Base-by-base conservation (phyloP, 2,888 invertebrate genomes). In the Drosophila sordidula region DNA sequence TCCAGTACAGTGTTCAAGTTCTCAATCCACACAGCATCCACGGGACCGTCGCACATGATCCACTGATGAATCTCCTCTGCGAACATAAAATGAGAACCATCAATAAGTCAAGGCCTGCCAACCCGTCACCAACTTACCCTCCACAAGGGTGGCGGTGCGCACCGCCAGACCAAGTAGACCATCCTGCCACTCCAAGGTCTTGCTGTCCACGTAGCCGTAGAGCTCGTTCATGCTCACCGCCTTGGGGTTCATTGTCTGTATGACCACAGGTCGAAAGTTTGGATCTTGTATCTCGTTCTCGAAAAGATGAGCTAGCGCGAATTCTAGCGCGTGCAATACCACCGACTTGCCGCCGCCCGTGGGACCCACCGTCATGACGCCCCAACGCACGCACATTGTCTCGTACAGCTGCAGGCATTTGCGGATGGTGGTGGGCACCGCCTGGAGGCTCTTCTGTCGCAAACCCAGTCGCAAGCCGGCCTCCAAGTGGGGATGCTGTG, bases 21-120 rank as follows among this genome's bases (percentile, higher is more conserved):
- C 92, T 98, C 98, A 72, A 98, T 98, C 98, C 98, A 98, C 18
- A 97, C 95, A 0, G 98, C 97, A 91, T 98, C 98, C 0, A 98
- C 97, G 0, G 97, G 98, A 0, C 98, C 98, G 90, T 98, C 98
- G 91, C 97, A 97, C 42, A 97, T 95, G 55, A 98, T 94, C 98
- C 98, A 98, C 89, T 98, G 97, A 90, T 98, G 97, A 80, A 97
- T 95, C 59, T 95, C 93, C 4, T 93, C 94, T 62, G 68, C 1
- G 16, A 42, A n/a, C 46, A 26, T 8, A 3, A 11, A 0, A 6
- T 16, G 18, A 29, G 14, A 11, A 16, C 32, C 4, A 18, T 3
- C 38, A 90, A 90, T 63, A 89, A 6, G 22, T 2, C 18, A 18
- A 18, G 2, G 2, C 6, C 6, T 4, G 4, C 1, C 0, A 36